Percentiles rank a stretch among this genome's conserved stretches.
Conservation (phyloP, 2,113 vertebrate genomes). For the Willisornis vidua region DNA sequence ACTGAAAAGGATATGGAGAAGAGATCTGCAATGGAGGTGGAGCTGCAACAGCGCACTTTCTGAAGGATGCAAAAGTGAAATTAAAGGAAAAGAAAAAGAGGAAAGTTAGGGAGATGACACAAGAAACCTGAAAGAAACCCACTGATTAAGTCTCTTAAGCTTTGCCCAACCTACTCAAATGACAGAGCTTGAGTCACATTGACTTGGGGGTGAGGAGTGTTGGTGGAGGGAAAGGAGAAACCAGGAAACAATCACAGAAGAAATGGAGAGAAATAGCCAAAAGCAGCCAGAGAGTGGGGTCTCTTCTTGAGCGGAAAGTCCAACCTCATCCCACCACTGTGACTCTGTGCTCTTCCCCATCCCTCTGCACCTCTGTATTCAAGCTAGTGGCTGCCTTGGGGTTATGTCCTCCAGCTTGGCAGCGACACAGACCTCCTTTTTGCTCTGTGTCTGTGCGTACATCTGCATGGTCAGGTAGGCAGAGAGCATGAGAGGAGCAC, state of each 20-base stretch:
- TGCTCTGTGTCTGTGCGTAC: not conserved
- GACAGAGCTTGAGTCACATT: not conserved
- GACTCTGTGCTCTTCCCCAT: not conserved
- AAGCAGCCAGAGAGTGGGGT: not conserved
- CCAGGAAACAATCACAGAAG: not conserved
- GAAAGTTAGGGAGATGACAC: not conserved
- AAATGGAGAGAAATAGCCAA: not conserved
- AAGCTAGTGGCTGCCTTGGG: not conserved
- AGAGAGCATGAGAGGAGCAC: accelerated
- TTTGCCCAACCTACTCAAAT: not conserved
- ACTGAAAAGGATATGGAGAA: not conserved
- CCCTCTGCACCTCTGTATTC: not conserved
- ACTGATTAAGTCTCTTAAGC: not conserved
- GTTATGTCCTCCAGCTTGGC: not conserved
- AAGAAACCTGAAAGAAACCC: not conserved
- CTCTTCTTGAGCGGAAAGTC: not conserved
- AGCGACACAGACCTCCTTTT: not conserved
- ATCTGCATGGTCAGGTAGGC: not conserved
- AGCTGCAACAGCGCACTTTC: not conserved
- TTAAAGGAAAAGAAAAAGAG: not conserved
- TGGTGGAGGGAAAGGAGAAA: not conserved
- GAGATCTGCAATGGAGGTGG: not conserved
- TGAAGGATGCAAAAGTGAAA: not conserved
- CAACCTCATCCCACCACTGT: not conserved
- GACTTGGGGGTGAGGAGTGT: not conserved